Base-by-base conservation (phyloP, 2,113 vertebrate species). In the Syngnathus scovelli region DNA sequence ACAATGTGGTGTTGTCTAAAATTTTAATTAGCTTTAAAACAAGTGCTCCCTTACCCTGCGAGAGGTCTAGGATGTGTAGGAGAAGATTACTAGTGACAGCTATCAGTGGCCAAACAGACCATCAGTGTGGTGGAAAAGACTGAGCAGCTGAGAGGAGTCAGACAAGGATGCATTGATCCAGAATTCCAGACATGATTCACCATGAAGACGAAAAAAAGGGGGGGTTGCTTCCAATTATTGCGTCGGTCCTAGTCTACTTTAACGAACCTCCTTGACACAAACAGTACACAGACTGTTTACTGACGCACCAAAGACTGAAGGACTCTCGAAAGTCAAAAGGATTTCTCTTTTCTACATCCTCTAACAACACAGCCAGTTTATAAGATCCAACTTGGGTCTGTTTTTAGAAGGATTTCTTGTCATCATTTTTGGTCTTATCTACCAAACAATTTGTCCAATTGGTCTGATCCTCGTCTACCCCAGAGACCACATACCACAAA, bases 21-120 rank as follows among this genome's bases (percentile, higher is more conserved):
- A 84, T 85, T 84, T 84, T 86, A 88, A 90, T 90, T 87, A 79
- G 80, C 83, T 87, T 81, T 86, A 77, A 87, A 85, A 85, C 76
- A 75, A 81, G 79, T 56, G 73, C 68, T 63, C 74, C 60, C 70
- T 66, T 5, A 23, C 55, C 21, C 41, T 23, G 38, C 36, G 56
- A 19, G 70, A 67, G 70, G 75, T 61, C 54, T 67, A 78, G 69
- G 66, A 78, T 66, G 72, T 83, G 83, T 79, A 69, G 75, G 65
- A 79, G 69, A 82, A 69, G 82, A 88, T 89, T 79, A 82, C 77
- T 82, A 85, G 80, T 88, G 89, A 87, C 85, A 88, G 84, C 75
- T 76, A 83, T 87, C 83, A 74, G 72, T 72, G 69, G 64, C 66
- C 61, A 61, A 81, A 68, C 69, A 73, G 71, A 63, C 66, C 68